These are phyloP conservation scores for Augochlorella aurata DNA, from an alignment of 2,888 invertebrate genomes.

Conservation along the genomic window DNA sequence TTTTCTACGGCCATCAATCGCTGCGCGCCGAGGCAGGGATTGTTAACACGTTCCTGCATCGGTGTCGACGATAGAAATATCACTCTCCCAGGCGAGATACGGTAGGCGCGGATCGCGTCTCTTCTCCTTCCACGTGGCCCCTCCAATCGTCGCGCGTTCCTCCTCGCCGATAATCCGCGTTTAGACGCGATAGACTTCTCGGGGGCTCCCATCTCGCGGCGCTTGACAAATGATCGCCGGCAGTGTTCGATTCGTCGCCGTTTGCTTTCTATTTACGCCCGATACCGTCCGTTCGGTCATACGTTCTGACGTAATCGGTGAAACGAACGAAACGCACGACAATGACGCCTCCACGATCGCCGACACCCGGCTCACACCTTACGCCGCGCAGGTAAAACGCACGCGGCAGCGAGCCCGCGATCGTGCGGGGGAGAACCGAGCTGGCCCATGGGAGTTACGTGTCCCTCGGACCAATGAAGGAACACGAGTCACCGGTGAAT, in stretches of 20 bases:
- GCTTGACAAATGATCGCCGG: slow-evolving; percentile 72
- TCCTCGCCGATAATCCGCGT: slow-evolving; percentile 60
- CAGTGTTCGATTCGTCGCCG: slow-evolving; percentile 65
- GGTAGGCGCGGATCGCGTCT: slow-evolving; percentile 57
- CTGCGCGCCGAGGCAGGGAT: slow-evolving; percentile 68
- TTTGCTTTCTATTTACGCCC: slow-evolving; percentile 66
- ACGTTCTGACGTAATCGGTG: slow-evolving; percentile 63
- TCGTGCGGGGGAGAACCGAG: slow-evolving; percentile 39
- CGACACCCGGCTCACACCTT: slow-evolving; percentile 53
- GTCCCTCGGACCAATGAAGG: not conserved
- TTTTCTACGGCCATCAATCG: slow-evolving; percentile 76
- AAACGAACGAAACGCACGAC: slow-evolving; percentile 65
- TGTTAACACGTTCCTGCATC: slow-evolving; percentile 72
- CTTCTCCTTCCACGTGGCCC: not conserved
- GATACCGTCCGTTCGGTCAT: slow-evolving; percentile 43
- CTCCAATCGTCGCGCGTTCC: not conserved
- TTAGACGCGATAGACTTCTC: slow-evolving; percentile 52
- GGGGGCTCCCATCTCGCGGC: slow-evolving; percentile 50
- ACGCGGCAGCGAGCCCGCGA: not conserved
- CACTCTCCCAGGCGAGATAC: slow-evolving; percentile 71
- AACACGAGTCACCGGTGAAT: slow-evolving; percentile 34
- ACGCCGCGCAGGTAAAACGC: slow-evolving; percentile 28
- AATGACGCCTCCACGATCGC: slow-evolving; percentile 66
- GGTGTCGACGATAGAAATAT: slow-evolving; percentile 73
- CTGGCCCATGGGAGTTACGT: slow-evolving; percentile 26